Evolutionary conservation across 1,140 invertebrate genomes (phyloP).

Genomic region (Campoletis sonorensis): DNA sequence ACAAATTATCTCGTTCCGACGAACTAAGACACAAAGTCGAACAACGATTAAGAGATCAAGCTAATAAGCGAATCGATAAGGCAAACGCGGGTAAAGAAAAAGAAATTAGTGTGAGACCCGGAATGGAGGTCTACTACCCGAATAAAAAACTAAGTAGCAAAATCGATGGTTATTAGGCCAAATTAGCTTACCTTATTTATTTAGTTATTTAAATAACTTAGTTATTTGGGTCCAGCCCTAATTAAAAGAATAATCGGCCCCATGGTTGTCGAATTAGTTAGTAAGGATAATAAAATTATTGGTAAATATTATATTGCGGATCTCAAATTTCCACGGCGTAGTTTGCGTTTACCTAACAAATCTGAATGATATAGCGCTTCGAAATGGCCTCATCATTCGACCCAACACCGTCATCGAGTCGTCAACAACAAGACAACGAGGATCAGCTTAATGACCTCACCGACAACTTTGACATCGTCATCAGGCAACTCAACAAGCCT

Average conservation of each 20-base stretch:
- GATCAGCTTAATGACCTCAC: no score
- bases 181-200: no score
- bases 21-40: conserved; percentile 48
- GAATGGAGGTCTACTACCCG: conserved; percentile 46
- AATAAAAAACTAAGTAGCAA: conserved; percentile 51
- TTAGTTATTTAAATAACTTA: no score
- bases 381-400: background rate
- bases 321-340: conserved; percentile 49
- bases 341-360: conserved; percentile 35
- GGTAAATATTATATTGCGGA: conserved; percentile 49
- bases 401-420: background rate
- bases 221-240: conserved; percentile 42
- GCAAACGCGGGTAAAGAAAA: conserved; percentile 13
- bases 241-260: conserved; percentile 45
- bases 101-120: conserved; percentile 28
- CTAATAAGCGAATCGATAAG: conserved; percentile 40
- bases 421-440: no score
- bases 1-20: conserved; percentile 29
- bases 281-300: conserved; percentile 42
- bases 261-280: conserved; percentile 44
- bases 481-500: no score
- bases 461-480: no score
- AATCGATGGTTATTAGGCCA: conserved; percentile 45
- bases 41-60: conserved; percentile 27
- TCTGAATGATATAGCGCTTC: background rate